Base-by-base conservation (phyloP, 1,140 invertebrate species). In the Gerris buenoi region DNA sequence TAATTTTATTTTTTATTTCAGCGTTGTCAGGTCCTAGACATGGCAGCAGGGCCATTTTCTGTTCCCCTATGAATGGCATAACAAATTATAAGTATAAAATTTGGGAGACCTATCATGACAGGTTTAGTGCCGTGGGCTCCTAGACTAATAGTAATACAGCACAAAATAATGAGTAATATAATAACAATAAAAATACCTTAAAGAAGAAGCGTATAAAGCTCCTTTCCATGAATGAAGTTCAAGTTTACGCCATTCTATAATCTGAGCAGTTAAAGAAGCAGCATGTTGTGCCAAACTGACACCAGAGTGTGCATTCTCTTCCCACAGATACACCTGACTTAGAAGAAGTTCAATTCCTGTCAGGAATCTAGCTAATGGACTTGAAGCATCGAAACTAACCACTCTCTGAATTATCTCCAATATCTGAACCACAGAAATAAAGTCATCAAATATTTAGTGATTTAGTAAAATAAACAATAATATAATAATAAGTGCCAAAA, bases 201-300 rank as follows among this genome's bases (percentile, higher is more conserved):
- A 76, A 71, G 69, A 68, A 65, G 75, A 72, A 26, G 76, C 81
- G 63, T 85, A 82, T 0, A 95, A 77, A 64, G 88, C 86, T 73
- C 88, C 83, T 70, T 88, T 89, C 93, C 93, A 96, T 71, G 85
- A 84, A 29, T 83, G 83, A 61, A 99, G 81, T 77, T 99, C 97
- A 1, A 96, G 75, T 77, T 91, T 89, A 65, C 95, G 84, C 95
- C 95, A 99, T 27, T 85, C 81, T 60, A 97, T 86, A 59, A 98
- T 90, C 71, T 91, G 84, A 66, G 87, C 80, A 1, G 88, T 90
- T 0, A 98, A 77, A 58, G 81, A 79, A 23, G 84, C 75, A 13
- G 90, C 82, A 67, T 90, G 79, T 0, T 85, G 80, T 0, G 83
- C 79, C 73, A 99, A 76, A 67, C 90, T 93, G 29, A 97, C 91